phyloP scores from a whole-genome alignment of 2,888 invertebrate species.

The Phytoseiulus persimilis region DNA sequence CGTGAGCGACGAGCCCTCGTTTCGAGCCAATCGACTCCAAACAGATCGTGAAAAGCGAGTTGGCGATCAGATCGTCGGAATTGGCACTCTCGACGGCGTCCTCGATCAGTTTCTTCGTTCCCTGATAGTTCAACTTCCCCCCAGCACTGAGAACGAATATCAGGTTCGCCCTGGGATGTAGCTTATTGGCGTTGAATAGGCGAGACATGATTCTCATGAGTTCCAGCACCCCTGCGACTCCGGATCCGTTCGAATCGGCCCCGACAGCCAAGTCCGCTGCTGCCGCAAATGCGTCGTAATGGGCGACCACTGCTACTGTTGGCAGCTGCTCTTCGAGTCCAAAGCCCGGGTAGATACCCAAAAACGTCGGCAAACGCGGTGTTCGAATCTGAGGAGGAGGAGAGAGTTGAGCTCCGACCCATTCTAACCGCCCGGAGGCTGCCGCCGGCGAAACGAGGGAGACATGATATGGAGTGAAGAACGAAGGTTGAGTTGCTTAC shows the following conservation, averaged over 20 bases:
- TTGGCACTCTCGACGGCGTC: constrained; percentile 73
- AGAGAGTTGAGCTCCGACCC: not conserved
- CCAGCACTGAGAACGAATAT: constrained; percentile 81
- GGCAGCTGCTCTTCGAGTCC: constrained; percentile 65
- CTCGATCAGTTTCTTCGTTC: constrained; percentile 90
- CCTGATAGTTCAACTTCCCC: constrained; percentile 87
- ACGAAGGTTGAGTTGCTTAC: not conserved
- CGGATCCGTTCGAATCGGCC: constrained; percentile 85
- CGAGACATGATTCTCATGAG: constrained; percentile 77
- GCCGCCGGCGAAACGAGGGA: too few relatives aligned
- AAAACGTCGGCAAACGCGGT: constrained; percentile 47
- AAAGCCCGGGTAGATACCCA: constrained; percentile 69
- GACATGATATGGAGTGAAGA: too few relatives aligned
- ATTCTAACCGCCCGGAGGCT: too few relatives aligned
- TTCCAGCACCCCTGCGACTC: constrained; percentile 76
- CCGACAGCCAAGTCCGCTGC: constrained; percentile 79
- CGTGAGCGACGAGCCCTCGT: constrained; percentile 71
- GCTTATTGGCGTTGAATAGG: constrained; percentile 66
- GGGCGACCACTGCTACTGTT: constrained; percentile 79
- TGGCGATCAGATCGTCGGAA: constrained; percentile 56
- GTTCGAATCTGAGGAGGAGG: not conserved
- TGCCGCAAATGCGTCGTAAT: constrained; percentile 81
- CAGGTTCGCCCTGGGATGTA: constrained; percentile 57
- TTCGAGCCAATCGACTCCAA: constrained; percentile 64
- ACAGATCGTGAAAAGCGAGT: constrained; percentile 80